phyloP scores from a whole-genome alignment of 2,888 invertebrate species.

The Drosophila algonquin region DNA sequence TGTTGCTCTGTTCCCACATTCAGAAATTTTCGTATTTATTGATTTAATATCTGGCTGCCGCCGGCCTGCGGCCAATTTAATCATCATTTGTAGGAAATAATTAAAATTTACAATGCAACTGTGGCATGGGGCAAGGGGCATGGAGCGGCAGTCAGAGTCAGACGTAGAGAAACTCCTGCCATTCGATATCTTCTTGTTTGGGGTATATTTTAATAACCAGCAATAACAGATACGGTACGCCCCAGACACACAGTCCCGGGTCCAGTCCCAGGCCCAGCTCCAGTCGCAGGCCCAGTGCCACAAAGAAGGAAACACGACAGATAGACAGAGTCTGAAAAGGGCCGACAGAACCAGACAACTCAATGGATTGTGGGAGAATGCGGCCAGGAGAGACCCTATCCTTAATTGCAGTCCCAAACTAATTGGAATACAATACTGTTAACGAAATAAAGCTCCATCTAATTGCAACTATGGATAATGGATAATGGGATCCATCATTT shows the following conservation, averaged over 20 bases:
- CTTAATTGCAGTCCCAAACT: neutral
- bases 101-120: constrained; percentile 73
- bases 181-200: constrained; percentile 23
- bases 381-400: neutral
- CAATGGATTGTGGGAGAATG: constrained; percentile 10
- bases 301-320: neutral
- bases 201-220: constrained; percentile 56
- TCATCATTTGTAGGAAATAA: constrained; percentile 80
- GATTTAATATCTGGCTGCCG: constrained; percentile 70
- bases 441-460: neutral
- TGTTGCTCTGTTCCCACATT: constrained; percentile 16
- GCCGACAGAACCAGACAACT: constrained; percentile 21
- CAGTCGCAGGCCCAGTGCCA: neutral
- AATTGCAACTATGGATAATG: constrained; percentile 2
- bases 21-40: constrained; percentile 59
- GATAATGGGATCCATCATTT: neutral
- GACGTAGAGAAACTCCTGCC: neutral
- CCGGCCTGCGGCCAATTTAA: constrained; percentile 76
- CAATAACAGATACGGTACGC: constrained; percentile 39
- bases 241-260: neutral
- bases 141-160: constrained; percentile 20
- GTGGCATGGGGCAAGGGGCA: constrained; percentile 17
- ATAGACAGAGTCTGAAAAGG: neutral
- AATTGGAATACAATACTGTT: neutral
- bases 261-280: neutral